Percentiles rank a stretch among this genome's conserved stretches.
phyloP scores from a whole-genome alignment of 2,888 invertebrate species.

The Ommatoiulus sabulosus region DNA sequence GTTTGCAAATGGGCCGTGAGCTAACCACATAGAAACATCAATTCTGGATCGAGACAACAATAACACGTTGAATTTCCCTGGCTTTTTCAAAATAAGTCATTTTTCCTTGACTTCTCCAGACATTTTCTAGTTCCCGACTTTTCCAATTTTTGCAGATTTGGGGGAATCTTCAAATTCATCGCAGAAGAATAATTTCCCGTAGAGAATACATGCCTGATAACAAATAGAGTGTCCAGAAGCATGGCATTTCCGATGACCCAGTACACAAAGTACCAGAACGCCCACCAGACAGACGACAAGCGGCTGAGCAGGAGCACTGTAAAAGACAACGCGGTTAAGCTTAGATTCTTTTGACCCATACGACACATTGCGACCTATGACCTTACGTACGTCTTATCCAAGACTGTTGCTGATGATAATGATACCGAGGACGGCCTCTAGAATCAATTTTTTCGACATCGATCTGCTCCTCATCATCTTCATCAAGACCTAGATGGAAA shows the following conservation, averaged over 20 bases:
- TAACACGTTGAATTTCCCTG: too few relatives aligned
- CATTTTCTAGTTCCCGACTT: too few relatives aligned
- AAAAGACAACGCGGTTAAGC: neutral
- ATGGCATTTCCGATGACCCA: neutral
- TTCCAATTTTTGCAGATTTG: too few relatives aligned
- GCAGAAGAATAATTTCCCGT: too few relatives aligned
- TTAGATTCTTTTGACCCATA: neutral
- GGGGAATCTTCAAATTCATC: too few relatives aligned
- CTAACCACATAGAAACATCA: too few relatives aligned
- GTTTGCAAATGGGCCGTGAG: too few relatives aligned
- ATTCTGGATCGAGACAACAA: too few relatives aligned
- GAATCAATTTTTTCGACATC: neutral
- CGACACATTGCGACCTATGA: neutral
- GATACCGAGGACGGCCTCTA: neutral
- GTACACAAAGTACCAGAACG: neutral
- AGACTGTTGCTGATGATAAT: neutral
- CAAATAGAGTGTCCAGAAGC: neutral
- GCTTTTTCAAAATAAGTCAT: too few relatives aligned
- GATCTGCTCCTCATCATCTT: neutral
- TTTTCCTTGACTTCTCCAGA: too few relatives aligned
- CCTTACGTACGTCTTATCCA: constrained; percentile 1
- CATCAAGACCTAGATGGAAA: neutral
- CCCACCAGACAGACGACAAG: neutral
- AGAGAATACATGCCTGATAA: neutral
- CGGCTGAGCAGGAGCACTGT: neutral